Evolutionary conservation across 2,888 invertebrate species (phyloP).

Genomic region (Poecilus cupreus): DNA sequence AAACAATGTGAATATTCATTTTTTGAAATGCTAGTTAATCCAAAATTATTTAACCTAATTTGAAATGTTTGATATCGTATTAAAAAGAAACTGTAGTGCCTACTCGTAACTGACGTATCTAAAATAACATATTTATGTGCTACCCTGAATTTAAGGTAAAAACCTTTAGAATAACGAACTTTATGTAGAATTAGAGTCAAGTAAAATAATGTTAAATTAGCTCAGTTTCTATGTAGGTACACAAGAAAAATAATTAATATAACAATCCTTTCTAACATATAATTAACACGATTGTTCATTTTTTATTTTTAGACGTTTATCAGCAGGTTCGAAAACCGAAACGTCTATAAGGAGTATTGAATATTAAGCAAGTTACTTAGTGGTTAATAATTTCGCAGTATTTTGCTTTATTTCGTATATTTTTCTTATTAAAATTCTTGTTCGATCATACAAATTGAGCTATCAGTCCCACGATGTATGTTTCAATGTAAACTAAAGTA

Average conservation of each 20-base stretch:
- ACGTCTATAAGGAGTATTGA: too few relatives aligned
- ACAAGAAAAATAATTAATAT: neutral
- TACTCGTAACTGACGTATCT: conserved; percentile 56
- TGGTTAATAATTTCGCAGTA: neutral
- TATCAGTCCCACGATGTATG: conserved; percentile 51
- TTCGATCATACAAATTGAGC: conserved; percentile 49
- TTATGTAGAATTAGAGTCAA: conserved; percentile 47
- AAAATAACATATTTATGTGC: conserved; percentile 57
- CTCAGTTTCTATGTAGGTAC: conserved; percentile 54
- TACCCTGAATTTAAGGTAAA: conserved; percentile 45
- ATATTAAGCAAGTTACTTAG: neutral
- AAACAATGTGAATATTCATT: neutral
- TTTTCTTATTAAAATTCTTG: neutral
- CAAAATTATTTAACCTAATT: neutral
- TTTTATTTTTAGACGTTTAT: too few relatives aligned
- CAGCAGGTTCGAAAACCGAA: too few relatives aligned
- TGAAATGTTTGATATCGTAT: conserved; percentile 33
- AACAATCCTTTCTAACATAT: too few relatives aligned
- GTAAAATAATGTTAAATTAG: conserved; percentile 41
- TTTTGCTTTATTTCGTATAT: neutral
- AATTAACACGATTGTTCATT: too few relatives aligned
- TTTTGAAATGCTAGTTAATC: conserved; percentile 1
- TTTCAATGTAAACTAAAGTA: conserved; percentile 57
- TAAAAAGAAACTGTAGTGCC: conserved; percentile 56
- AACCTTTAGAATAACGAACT: conserved; percentile 55